Base-by-base conservation (phyloP, 2,797 vertebrate species). In the Centropyge bicolor region DNA sequence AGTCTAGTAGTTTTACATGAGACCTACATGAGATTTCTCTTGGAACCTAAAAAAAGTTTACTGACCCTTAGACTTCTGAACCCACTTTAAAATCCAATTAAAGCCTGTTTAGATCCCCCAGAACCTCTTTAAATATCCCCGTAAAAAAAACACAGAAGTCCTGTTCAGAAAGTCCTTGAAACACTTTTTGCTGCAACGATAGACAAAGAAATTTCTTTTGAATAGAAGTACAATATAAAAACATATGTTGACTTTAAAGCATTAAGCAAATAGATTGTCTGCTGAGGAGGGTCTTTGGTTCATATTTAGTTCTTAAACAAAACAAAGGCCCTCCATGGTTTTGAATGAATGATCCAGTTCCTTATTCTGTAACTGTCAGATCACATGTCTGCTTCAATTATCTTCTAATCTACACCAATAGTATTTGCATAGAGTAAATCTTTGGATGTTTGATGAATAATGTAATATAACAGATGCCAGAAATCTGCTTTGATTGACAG, bases 401-500 rank as follows among this genome's bases (percentile, higher is more conserved):
- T 70, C 35, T 24, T 54, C 41, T 40, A n/a, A n/a, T n/a, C n/a
- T 31, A n/a, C 40, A 46, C 12, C 20, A 67, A 43, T 6, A 27
- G 1, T 46, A 57, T 52, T 16, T 46, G 9, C 14, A 51, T 35
- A 31, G 35, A n/a, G 6, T 46, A 13, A 14, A 55, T 56, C 31
- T 22, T 27, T 64, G 19, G 1, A 49, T 13, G n/a, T 27, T 14
- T 8, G 38, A 51, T 36, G 5, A 74, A 35, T 48, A 3, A 35
- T 20, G 4, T 55, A 38, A 9, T 31, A 20, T 7, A 67, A 48
- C 48, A 73, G 45, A 73, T 1, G 8, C 0, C 16, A 38, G 2
- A 60, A 61, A 55, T 45, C 48, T 43, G 20, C 51, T 14, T n/a
- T 73, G 40, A 61, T 3, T 78, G 68, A 59, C 38, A 16, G 27